Base-by-base conservation (phyloP, 1,140 invertebrate genomes). In the Meloidogyne chitwoodi region DNA sequence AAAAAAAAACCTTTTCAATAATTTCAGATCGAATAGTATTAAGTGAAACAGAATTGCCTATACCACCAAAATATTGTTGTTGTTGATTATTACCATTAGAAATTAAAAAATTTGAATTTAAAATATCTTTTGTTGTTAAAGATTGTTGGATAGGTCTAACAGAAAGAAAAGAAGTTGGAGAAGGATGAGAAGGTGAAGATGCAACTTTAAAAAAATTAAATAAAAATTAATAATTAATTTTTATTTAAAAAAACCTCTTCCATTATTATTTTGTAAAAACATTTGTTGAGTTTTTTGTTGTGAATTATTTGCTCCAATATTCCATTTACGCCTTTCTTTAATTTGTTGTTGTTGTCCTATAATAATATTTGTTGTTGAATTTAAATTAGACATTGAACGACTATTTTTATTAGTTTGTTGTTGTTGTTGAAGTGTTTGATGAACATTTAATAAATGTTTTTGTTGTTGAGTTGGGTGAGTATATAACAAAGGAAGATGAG, bases 341-440 rank as follows among this genome's bases (percentile, higher is more conserved):
- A 62, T 74, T 41, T 70, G 81, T 56, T 56, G 48, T 56, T 56
- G 48, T 56, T 56, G 48, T 56, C 6, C 10, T 41, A 10, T 5
- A n/a, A 5, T 22, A 12, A 48, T 72, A 65, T 65, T 75, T 22
- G 19, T 76, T 14, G 80, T 44, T 38, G 63, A 27, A 66, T 80
- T 73, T 61, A 82, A 62, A 65, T 83, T 82, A 24, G 80, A 82
- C 81, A 82, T 83, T 34, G 80, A 82, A 12, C 80, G 73, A 66
- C 74, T 78, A 65, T 38, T 34, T 75, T 27, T 38, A 65, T 19
- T 22, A 41, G 27, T 22, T 27, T n/a, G 62, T 74, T 27, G 24
- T n/a, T 68, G 66, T 5, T 27, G 64, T 27, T 38, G 66, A 19
- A 11, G 31, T 34, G 5, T 27, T 67, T 65, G 63, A 22, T 34